A percentile compares a stretch with the other conserved stretches of the same genome.
Conservation (phyloP, 2,888 invertebrate species). For the Nemurella pictetii region DNA sequence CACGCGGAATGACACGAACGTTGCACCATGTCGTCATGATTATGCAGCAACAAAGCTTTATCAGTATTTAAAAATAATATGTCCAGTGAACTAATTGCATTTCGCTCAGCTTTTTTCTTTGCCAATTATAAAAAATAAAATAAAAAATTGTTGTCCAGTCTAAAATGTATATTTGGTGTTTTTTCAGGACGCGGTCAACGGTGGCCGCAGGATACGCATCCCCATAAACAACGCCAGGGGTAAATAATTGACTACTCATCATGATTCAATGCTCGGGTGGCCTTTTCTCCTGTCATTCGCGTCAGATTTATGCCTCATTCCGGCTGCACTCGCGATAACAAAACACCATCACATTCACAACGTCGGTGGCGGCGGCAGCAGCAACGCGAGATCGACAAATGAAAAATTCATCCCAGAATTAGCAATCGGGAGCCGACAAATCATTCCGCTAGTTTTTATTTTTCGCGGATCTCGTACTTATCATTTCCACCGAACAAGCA, state of each 20-base stretch:
- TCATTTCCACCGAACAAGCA: background rate
- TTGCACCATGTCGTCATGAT: background rate
- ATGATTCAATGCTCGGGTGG: background rate
- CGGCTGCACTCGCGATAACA: background rate
- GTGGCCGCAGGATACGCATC: background rate
- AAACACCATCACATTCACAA: background rate
- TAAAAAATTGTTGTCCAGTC: background rate
- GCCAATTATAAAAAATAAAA: background rate
- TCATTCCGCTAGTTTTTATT: background rate
- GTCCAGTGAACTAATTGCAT: background rate
- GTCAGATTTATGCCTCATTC: background rate
- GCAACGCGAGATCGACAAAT: background rate
- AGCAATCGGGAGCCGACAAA: background rate
- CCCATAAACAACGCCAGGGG: background rate
- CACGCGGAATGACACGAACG: no score
- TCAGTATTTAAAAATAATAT: background rate
- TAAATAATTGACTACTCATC: conserved; percentile 3
- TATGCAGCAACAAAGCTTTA: background rate
- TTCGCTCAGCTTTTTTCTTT: background rate
- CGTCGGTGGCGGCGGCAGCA: background rate
- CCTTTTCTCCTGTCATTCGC: conserved; percentile 9
- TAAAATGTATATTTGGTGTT: background rate
- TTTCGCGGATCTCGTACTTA: background rate
- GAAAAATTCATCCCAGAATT: conserved; percentile 2
- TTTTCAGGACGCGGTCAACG: background rate